Percentiles rank a stretch among this genome's conserved stretches.
phyloP scores from a whole-genome alignment of 2,797 vertebrate species.

The Nothura maculosa region DNA sequence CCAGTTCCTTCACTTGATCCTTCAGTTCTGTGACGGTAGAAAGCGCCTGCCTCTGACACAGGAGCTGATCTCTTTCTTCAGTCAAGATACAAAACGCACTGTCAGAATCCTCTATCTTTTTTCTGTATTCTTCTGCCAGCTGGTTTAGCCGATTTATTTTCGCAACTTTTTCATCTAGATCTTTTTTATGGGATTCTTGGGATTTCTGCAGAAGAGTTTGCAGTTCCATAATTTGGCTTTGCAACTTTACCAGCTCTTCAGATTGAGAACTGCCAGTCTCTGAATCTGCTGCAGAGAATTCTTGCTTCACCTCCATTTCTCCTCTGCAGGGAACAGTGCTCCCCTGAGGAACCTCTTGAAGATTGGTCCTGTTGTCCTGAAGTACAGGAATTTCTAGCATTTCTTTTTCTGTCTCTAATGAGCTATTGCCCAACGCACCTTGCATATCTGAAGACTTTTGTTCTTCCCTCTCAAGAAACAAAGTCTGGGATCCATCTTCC shows the following conservation, averaged over 20 bases:
- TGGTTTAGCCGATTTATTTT: slow-evolving; percentile 86
- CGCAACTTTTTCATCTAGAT: slow-evolving; percentile 61
- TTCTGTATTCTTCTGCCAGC: slow-evolving; percentile 80
- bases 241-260: slow-evolving; percentile 57
- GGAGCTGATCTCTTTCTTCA: slow-evolving; percentile 81
- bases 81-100: slow-evolving; percentile 71
- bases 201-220: slow-evolving; percentile 72
- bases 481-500: not conserved
- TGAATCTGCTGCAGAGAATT: not conserved
- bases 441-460: not conserved
- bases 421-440: not conserved
- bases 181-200: slow-evolving; percentile 73
- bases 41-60: slow-evolving; percentile 74
- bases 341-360: not conserved
- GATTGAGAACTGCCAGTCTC: slow-evolving; percentile 6
- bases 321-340: not conserved
- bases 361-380: not conserved
- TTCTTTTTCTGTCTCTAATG: slow-evolving; percentile 13
- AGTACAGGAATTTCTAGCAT: not conserved
- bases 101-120: slow-evolving; percentile 78
- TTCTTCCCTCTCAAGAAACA: not conserved
- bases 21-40: slow-evolving; percentile 63
- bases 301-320: not conserved
- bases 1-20: slow-evolving; percentile 81
- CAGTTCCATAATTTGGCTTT: slow-evolving; percentile 83